Conservation (phyloP, 2,888 invertebrate genomes). For the Pachliopta kotzebuea region DNA sequence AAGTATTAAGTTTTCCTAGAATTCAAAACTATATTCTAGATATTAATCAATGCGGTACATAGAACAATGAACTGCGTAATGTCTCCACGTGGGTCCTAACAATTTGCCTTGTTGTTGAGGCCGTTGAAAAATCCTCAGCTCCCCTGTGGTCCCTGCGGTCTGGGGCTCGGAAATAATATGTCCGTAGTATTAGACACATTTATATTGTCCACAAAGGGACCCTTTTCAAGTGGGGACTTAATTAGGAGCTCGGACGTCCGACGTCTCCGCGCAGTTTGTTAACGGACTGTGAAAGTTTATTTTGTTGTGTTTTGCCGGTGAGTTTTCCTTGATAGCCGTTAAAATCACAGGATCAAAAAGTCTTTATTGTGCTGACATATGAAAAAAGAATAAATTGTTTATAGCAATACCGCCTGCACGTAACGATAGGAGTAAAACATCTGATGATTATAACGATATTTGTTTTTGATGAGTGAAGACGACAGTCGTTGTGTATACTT, state of each 20-base stretch:
- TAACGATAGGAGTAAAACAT: too few species aligned
- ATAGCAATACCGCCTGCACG: too few species aligned
- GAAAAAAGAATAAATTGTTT: too few species aligned
- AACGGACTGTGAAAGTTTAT: background rate
- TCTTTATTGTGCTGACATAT: too few species aligned
- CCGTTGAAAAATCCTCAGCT: background rate
- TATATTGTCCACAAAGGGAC: constrained; percentile 7
- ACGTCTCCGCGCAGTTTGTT: background rate
- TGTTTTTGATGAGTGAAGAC: too few species aligned
- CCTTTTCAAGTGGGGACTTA: constrained; percentile 9
- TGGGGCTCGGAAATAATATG: constrained; percentile 1
- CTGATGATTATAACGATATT: too few species aligned
- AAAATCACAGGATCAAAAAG: too few species aligned
- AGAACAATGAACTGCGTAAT: background rate
- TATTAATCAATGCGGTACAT: too few species aligned
- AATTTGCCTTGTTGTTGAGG: background rate
- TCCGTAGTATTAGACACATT: constrained; percentile 2
- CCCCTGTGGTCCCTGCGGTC: background rate
- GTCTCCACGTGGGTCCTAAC: background rate
- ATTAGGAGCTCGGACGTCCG: background rate
- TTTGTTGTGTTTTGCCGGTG: background rate
- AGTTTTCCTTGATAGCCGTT: too few species aligned
- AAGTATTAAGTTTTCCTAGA: too few species aligned
- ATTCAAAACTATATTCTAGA: too few species aligned
- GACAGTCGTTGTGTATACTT: too few species aligned